phyloP scores from a whole-genome alignment of 2,888 invertebrate species.

The Lysandra coridon region DNA sequence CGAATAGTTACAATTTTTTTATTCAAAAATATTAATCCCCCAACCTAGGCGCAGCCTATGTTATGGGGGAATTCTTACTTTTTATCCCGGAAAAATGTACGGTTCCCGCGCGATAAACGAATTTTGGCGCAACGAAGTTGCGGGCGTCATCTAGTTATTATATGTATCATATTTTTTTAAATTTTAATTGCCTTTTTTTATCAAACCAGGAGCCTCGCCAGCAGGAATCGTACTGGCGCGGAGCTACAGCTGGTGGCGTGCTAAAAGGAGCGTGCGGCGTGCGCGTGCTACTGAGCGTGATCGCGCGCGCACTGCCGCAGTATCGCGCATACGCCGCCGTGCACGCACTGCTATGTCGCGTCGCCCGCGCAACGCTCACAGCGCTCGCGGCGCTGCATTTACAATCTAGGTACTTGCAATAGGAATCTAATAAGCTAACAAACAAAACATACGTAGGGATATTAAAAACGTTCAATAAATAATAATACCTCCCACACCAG shows the following conservation, averaged over 20 bases:
- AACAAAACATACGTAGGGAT: no score
- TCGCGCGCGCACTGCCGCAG: constrained; percentile 41
- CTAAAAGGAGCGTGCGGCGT: constrained; percentile 43
- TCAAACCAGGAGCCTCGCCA: constrained; percentile 51
- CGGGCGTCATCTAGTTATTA: no score
- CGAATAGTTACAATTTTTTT: no score
- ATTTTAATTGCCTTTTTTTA: neutral
- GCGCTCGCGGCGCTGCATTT: constrained; percentile 52
- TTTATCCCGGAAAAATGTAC: no score
- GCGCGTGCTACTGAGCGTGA: constrained; percentile 39
- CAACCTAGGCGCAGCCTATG: no score
- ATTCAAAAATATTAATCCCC: no score
- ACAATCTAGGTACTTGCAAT: constrained; percentile 46
- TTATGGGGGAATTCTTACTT: no score
- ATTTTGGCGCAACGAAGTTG: no score
- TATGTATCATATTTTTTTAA: no score
- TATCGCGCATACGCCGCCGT: constrained; percentile 49
- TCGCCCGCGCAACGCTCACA: constrained; percentile 47
- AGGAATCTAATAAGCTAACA: neutral
- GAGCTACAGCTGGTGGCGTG: constrained; percentile 52
- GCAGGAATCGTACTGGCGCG: constrained; percentile 54
- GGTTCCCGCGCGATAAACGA: no score
- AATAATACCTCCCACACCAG: neutral
- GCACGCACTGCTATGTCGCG: constrained; percentile 40
- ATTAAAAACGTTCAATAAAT: neutral